A percentile compares a stretch with the other conserved stretches of the same genome.
Conservation (phyloP, 2,113 vertebrate species). For the Scophthalmus maximus region DNA sequence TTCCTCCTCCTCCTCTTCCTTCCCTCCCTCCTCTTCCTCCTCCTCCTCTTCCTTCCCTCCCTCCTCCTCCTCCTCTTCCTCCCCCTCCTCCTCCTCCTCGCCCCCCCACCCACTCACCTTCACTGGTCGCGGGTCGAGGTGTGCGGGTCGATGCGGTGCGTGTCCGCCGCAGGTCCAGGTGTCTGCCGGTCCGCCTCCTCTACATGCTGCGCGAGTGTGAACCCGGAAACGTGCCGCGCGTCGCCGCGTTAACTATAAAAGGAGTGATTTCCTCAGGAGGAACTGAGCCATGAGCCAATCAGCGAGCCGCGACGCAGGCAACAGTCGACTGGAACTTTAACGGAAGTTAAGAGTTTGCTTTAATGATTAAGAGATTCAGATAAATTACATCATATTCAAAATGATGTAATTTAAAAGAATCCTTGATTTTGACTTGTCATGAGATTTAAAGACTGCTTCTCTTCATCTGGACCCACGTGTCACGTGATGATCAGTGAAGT, state of each 20-base stretch:
- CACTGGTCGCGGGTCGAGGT: constrained; percentile 44
- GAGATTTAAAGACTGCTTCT: too few relatives aligned
- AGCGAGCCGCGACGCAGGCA: neutral
- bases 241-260: constrained; percentile 68
- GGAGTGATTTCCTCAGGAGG: constrained; percentile 73
- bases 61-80: neutral
- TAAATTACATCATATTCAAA: too few relatives aligned
- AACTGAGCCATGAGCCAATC: constrained; percentile 59
- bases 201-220: constrained; percentile 55
- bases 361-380: too few relatives aligned
- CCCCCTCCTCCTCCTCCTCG: accelerated
- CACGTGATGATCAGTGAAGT: too few relatives aligned
- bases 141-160: constrained; percentile 36
- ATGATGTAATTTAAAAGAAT: too few relatives aligned
- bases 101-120: constrained; percentile 45
- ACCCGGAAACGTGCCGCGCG: constrained; percentile 70
- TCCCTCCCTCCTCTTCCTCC: accelerated
- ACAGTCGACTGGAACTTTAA: neutral
- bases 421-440: too few relatives aligned
- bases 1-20: neutral
- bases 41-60: too few relatives aligned
- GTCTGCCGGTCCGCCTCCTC: constrained; percentile 61
- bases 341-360: too few relatives aligned
- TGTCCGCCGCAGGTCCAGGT: constrained; percentile 61
- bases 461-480: too few relatives aligned